These are phyloP conservation scores for Puffinus mauretanicus DNA, from an alignment of 2,113 vertebrate species.

Conservation along the genomic window DNA sequence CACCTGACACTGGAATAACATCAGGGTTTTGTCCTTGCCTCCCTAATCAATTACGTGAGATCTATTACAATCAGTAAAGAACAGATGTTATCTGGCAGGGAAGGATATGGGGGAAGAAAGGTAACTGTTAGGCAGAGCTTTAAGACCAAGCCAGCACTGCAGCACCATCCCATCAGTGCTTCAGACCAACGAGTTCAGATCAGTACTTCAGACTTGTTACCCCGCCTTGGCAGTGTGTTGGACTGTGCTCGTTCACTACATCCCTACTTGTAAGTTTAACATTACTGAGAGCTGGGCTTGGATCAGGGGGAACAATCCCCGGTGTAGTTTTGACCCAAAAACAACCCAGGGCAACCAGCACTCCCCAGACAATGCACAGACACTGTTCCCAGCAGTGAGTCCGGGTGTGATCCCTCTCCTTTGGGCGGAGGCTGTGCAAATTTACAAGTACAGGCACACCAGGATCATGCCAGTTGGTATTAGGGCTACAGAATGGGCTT, in stretches of 20 bases:
- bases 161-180: neutral
- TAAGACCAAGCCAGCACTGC: neutral
- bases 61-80: neutral
- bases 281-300: neutral
- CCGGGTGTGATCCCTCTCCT: neutral
- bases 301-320: fast-evolving
- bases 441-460: neutral
- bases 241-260: fast-evolving
- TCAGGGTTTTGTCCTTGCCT: neutral
- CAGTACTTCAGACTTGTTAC: neutral
- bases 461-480: neutral
- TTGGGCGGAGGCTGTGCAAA: neutral
- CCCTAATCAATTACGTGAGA: neutral
- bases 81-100: neutral
- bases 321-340: neutral
- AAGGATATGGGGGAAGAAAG: neutral
- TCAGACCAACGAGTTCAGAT: neutral
- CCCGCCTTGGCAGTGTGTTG: neutral
- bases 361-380: neutral
- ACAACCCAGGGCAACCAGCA: neutral
- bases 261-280: neutral
- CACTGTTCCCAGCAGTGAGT: neutral
- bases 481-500: neutral
- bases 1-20: neutral
- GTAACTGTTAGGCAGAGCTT: neutral